Percentiles rank a stretch among this genome's conserved stretches.
phyloP scores from a whole-genome alignment of 2,888 invertebrate genomes.

The Stratiomys singularior region DNA sequence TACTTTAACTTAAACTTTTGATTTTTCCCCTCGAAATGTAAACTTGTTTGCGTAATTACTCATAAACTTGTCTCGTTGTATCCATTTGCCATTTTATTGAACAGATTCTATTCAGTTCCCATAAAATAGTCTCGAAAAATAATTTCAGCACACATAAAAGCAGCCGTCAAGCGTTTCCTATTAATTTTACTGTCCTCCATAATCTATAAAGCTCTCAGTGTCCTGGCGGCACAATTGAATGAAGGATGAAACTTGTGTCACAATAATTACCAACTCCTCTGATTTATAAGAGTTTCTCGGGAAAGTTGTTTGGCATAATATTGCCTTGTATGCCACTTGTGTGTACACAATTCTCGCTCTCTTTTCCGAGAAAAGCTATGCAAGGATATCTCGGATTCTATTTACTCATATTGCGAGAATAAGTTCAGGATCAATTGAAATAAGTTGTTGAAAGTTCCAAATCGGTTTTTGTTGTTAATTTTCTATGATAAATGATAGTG shows the following conservation, averaged over 20 bases:
- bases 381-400: slow-evolving; percentile 14
- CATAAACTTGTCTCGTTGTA: slow-evolving; percentile 15
- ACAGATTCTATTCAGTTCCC: slow-evolving; percentile 7
- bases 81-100: slow-evolving; percentile 23
- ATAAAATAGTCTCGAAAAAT: slow-evolving; percentile 35
- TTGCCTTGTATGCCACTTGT: slow-evolving; percentile 11
- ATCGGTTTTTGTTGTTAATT: slow-evolving; percentile 47
- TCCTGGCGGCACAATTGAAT: slow-evolving; percentile 43
- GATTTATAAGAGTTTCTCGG: slow-evolving; percentile 44
- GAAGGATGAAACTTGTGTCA: slow-evolving; percentile 45
- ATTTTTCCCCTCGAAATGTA: slow-evolving; percentile 33
- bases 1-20: slow-evolving; percentile 25
- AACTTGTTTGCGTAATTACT: slow-evolving; percentile 45
- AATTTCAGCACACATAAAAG: slow-evolving; percentile 20
- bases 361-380: not conserved
- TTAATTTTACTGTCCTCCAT: slow-evolving; percentile 41
- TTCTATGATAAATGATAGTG: slow-evolving; percentile 42
- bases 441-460: slow-evolving; percentile 45
- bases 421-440: slow-evolving; percentile 44
- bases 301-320: slow-evolving; percentile 42
- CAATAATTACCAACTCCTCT: slow-evolving; percentile 46
- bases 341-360: not conserved
- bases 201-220: slow-evolving; percentile 21
- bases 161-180: slow-evolving; percentile 28
- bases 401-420: slow-evolving; percentile 35